Evolutionary conservation across 1,140 invertebrate species (phyloP).

Genomic region (Drosophila leontia): DNA sequence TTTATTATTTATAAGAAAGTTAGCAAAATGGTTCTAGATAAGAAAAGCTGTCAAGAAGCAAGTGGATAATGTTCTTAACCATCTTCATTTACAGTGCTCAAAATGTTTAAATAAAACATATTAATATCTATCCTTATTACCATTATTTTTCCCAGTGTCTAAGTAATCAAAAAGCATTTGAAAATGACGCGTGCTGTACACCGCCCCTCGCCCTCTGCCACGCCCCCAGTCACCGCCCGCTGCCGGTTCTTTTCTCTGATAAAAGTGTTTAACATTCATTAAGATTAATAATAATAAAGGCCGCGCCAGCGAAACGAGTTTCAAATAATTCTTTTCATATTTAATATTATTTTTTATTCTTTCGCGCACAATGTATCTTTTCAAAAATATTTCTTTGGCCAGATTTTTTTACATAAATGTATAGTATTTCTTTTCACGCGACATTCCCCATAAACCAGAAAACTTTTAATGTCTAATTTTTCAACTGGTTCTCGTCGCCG

Average conservation of each 20-base stretch:
- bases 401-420: slow-evolving; percentile 45
- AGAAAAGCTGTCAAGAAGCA: no score
- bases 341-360: not conserved
- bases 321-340: slow-evolving; percentile 53
- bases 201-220: slow-evolving; percentile 12
- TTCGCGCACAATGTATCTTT: slow-evolving; percentile 14
- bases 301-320: slow-evolving; percentile 64
- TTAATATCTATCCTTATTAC: not conserved
- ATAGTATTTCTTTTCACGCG: slow-evolving; percentile 61
- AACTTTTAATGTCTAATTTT: slow-evolving; percentile 67
- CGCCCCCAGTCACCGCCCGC: slow-evolving; percentile 15
- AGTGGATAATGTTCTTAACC: no score
- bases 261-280: slow-evolving; percentile 84
- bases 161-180: slow-evolving; percentile 49
- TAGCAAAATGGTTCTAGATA: not conserved
- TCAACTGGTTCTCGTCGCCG: slow-evolving; percentile 60
- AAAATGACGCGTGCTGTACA: slow-evolving; percentile 74
- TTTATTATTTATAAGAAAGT: not conserved
- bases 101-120: not conserved
- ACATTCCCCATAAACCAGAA: slow-evolving; percentile 69
- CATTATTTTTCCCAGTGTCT: slow-evolving; percentile 4
- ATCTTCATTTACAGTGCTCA: no score
- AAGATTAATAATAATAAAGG: slow-evolving; percentile 75
- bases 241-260: slow-evolving; percentile 59
- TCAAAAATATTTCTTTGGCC: slow-evolving; percentile 50